Base-by-base conservation (phyloP, 2,797 vertebrate species). In the Melanotaenia parkinsoni region DNA sequence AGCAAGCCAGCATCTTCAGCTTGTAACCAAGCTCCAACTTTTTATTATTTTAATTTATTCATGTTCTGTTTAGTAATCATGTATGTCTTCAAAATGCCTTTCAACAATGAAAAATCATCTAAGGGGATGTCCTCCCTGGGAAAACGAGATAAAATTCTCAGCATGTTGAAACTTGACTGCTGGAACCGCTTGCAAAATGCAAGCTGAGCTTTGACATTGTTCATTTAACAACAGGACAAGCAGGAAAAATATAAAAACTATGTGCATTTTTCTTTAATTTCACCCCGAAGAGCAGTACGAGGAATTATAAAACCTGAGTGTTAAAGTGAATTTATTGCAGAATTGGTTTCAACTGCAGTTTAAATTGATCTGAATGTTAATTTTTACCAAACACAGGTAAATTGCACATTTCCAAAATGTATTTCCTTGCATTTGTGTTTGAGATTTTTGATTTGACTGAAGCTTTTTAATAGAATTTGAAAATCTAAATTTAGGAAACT, bases 21-120 rank as follows among this genome's bases (percentile, higher is more conserved):
- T 63, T 43, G 58, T 28, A 38, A 26, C 0, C 3, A 30, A 9
- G 38, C 72, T 58, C 32, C 16, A 37, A 8, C 20, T 26, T 58
- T 26, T 58, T 67, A 1, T 8, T 51, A 64, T 11, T 4, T 32
- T 14, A 0, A 35, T 20, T 1, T 35, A 12, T 63, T 65, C 45
- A 54, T 74, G 51, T 67, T 73, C 9, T 43, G 57, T 65, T 58
- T 1, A n/a, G 26, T 54, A 30, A 18, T 8, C 16, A 20, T 60
- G 40, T 3, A 8, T 58, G 1, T 79, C 56, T 72, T 38, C 40
- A 50, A 76, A 38, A 73, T 70, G 67, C 87, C 86, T 82, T 58
- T 89, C 81, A 82, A 57, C 74, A 62, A 40, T 53, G 32, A 71
- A 77, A 87, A 88, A 87, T 83, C 86, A 83, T 88, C 76, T 84